Percentiles rank a stretch among this genome's conserved stretches.
phyloP scores from a whole-genome alignment of 2,888 invertebrate species.

The Lasioglossum zephyrum region DNA sequence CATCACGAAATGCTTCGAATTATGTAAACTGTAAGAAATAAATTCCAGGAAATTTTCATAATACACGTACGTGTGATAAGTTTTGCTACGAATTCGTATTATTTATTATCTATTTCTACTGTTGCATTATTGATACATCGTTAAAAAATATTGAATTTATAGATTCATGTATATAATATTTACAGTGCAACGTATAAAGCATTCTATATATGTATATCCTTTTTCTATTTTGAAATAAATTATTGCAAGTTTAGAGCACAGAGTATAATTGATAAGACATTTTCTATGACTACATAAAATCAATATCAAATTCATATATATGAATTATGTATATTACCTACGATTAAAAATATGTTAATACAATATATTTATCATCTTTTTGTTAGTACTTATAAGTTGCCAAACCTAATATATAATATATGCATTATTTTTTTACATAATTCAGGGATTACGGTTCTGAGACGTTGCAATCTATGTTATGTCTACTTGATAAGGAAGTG shows the following conservation, averaged over 20 bases:
- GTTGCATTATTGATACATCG: background rate
- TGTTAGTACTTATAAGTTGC: background rate
- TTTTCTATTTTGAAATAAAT: background rate
- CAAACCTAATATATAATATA: background rate
- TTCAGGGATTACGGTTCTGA: background rate
- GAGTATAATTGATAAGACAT: background rate
- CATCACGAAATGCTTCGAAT: background rate
- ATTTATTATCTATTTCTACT: no score
- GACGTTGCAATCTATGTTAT: background rate
- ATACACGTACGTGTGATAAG: background rate
- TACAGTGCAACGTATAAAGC: background rate
- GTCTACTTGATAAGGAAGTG: background rate
- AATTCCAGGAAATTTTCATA: slow-evolving; percentile 10
- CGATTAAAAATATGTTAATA: background rate
- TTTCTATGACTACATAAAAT: background rate
- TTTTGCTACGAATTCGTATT: background rate
- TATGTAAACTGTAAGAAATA: background rate
- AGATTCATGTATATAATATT: background rate
- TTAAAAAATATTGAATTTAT: background rate
- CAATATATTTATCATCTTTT: background rate
- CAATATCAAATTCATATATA: no score
- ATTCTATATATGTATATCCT: background rate
- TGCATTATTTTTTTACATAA: background rate
- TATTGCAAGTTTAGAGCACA: background rate
- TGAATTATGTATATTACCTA: background rate